Evolutionary conservation across 2,797 vertebrate genomes (phyloP), one percentile per base, ranked within the genome.

Genomic region (Cyclopterus lumpus): DNA sequence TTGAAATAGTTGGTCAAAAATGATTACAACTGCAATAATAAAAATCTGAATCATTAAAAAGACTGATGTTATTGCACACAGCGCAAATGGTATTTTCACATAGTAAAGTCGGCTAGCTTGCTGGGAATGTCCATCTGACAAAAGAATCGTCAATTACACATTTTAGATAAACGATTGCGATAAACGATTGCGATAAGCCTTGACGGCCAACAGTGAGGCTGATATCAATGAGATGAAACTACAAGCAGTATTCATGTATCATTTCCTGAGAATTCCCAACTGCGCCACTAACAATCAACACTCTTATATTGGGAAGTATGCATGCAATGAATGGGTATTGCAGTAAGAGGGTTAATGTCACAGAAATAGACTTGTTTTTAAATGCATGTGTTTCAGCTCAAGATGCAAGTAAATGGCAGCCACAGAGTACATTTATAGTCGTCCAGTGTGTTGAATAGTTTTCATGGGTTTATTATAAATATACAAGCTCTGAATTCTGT

Each of bases 361-460:
- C 20, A 48, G 46, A 48, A n/a, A 9, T 15, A 3, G 18, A 53
- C 11, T 24, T 28, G n/a, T 24, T 46, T 32, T 38, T 5, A 68
- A 48, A 67, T 24, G 4, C 3, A 32, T 49, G 9, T 38, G 57
- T 77, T 49, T 48, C 11, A 57, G 46, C 68, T 76, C 24, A 38
- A 71, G 53, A 64, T 62, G 62, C 30, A 67, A 51, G 51, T 65
- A 65, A 59, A 82, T 67, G 22, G 28, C 44, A 71, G 57, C n/a
- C 62, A 53, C 51, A 66, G 67, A 66, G 55, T 40, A 67, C 18
- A 40, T 75, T 57, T 69, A 63, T 26, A 53, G 63, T 75, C 30
- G 34, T 59, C 57, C 57, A 34, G 28, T 36, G 12, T 14, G 32
- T n/a, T 34, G 18, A 62, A 16, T n/a, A 3, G 9, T 60, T 60